phyloP scores from a whole-genome alignment of 2,113 vertebrate genomes.

The Apus apus region DNA sequence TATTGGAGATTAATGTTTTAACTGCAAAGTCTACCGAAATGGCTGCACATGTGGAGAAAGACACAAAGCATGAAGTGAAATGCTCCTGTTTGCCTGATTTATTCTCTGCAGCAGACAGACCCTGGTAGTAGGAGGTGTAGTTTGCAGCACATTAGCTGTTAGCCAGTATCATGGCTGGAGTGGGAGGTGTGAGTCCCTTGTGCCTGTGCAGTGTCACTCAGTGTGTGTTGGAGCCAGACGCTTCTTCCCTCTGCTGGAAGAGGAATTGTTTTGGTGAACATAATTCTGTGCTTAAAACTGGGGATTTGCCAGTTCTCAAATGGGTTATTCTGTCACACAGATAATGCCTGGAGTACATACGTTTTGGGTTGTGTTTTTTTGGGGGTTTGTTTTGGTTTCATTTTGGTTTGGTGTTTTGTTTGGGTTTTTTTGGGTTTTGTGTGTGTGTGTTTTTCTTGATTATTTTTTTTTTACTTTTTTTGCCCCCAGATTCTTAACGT shows the following conservation, averaged over 20 bases:
- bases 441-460: no score
- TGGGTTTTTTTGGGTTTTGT: not conserved
- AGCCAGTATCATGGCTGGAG: slow-evolving; percentile 78
- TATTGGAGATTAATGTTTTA: not conserved
- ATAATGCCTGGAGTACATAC: not conserved
- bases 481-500: not conserved
- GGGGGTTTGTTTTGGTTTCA: no score
- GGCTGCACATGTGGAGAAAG: slow-evolving; percentile 5
- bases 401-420: no score
- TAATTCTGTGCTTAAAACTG: not conserved
- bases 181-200: slow-evolving; percentile 77
- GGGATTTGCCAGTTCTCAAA: not conserved
- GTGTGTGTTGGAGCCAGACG: slow-evolving; percentile 71
- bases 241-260: not conserved
- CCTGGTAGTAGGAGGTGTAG: slow-evolving; percentile 64
- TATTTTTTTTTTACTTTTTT: not conserved
- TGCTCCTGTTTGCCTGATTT: slow-evolving; percentile 34
- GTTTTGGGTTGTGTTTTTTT: no score
- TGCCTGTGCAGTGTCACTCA: slow-evolving; percentile 69
- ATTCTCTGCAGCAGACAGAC: slow-evolving; percentile 51
- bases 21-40: not conserved
- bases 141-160: slow-evolving; percentile 70
- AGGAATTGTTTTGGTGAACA: not conserved
- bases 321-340: not conserved
- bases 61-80: not conserved